A percentile compares a stretch with the other conserved stretches of the same genome.
Conservation (phyloP, 2,113 vertebrate genomes). For the Oxyura jamaicensis region DNA sequence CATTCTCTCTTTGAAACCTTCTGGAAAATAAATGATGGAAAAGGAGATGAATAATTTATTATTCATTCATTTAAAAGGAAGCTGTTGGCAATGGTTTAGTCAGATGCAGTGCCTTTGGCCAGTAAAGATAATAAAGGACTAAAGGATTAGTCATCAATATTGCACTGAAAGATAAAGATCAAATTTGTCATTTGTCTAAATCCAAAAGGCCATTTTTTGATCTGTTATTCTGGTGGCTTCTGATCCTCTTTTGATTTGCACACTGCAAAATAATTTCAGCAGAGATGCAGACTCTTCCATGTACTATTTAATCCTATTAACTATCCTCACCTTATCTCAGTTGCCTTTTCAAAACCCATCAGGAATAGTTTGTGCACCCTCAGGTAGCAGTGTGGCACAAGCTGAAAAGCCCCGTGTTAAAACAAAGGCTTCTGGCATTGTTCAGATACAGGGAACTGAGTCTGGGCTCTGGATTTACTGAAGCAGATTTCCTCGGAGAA, state of each 20-base stretch:
- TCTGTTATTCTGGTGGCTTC: neutral
- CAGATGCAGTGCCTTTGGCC: slow-evolving; percentile 20
- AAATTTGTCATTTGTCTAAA: slow-evolving; percentile 27
- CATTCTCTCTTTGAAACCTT: neutral
- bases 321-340: neutral
- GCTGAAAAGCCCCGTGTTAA: neutral
- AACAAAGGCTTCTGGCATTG: neutral
- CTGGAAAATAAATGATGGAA: neutral
- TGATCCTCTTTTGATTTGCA: neutral
- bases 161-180: slow-evolving; percentile 17
- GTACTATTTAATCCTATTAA: neutral
- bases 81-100: slow-evolving; percentile 33
- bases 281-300: neutral
- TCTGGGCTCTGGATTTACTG: neutral
- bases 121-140: slow-evolving; percentile 16
- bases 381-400: neutral
- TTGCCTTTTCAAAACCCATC: neutral
- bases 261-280: neutral
- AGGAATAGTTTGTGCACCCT: neutral
- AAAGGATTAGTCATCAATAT: slow-evolving; percentile 52
- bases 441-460: neutral
- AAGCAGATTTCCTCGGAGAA: neutral
- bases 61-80: slow-evolving; percentile 22
- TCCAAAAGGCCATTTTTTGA: neutral
- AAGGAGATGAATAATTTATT: slow-evolving; percentile 20